These are phyloP conservation scores for Latrodectus hesperus DNA, from an alignment of 2,888 invertebrate species.

Conservation along the genomic window DNA sequence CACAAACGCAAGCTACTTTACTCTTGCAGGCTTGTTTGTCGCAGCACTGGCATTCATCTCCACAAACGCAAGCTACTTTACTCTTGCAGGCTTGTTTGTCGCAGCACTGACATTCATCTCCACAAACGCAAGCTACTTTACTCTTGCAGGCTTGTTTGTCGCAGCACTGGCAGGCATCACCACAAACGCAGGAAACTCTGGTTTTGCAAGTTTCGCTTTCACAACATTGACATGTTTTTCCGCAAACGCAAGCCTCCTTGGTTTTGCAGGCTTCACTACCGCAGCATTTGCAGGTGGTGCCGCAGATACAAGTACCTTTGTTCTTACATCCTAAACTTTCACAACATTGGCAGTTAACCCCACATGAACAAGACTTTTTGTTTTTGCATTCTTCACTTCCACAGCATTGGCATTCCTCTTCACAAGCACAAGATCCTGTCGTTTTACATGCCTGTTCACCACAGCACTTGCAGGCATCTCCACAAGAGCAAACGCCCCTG, in stretches of 20 bases:
- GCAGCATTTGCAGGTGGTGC: conserved; percentile 27
- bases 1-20: no score
- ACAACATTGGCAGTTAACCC: conserved; percentile 15
- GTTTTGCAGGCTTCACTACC: neutral
- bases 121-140: neutral
- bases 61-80: no score
- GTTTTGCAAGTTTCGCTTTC: neutral
- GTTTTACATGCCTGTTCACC: neutral
- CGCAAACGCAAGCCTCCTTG: neutral
- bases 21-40: no score
- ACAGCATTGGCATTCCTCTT: conserved; percentile 18
- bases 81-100: no score
- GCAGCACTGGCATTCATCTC: no score
- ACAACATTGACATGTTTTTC: neutral
- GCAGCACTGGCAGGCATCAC: no score
- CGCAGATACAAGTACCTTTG: no score
- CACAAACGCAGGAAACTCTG: no score
- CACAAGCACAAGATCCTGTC: neutral
- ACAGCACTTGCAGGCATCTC: conserved; percentile 8
- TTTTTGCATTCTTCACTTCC: neutral
- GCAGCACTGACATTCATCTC: conserved; percentile 13
- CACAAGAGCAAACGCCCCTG: neutral
- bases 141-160: neutral
- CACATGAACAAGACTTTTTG: conserved; percentile 1
- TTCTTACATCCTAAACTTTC: neutral